A percentile compares a stretch with the other conserved stretches of the same genome.
Conservation (phyloP, 1,140 invertebrate species). For the Branchinecta lindahli region DNA sequence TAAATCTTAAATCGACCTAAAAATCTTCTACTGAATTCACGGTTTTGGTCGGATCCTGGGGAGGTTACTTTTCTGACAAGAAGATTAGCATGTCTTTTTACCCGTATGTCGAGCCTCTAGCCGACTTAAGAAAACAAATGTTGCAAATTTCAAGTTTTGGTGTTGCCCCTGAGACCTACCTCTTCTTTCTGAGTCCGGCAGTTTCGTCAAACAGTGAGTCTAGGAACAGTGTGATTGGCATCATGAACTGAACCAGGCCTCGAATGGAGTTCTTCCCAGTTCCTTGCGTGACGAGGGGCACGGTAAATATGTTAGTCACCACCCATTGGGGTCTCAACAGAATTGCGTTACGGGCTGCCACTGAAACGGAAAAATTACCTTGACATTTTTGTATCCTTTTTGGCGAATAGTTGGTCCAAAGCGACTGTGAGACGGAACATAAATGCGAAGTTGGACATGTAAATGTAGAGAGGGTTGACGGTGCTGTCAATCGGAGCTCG, state of each 20-base stretch:
- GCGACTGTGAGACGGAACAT: slow-evolving; percentile 17
- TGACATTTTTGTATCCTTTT: slow-evolving; percentile 1
- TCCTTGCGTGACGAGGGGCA: slow-evolving; percentile 14
- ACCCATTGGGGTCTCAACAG: slow-evolving; percentile 18
- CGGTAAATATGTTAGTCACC: slow-evolving; percentile 15
- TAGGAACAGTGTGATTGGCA: slow-evolving; percentile 19
- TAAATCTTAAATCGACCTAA: too few species aligned
- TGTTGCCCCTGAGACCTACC: too few species aligned
- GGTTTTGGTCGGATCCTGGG: too few species aligned
- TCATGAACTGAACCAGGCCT: slow-evolving; percentile 16
- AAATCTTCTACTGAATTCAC: too few species aligned
- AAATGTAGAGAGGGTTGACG: slow-evolving; percentile 14
- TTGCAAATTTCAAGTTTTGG: too few species aligned
- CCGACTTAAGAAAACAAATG: too few species aligned
- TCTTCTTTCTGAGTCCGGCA: background rate
- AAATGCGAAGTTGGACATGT: slow-evolving; percentile 16
- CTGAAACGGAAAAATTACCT: background rate
- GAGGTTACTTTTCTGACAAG: too few species aligned
- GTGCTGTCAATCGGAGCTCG: slow-evolving; percentile 15
- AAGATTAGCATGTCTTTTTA: too few species aligned
- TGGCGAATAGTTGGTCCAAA: slow-evolving; percentile 12
- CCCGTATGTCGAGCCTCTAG: too few species aligned
- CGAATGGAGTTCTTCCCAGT: slow-evolving; percentile 12
- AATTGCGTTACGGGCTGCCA: slow-evolving; percentile 14
- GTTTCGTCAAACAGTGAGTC: slow-evolving; percentile 18